Base-by-base conservation (phyloP, 2,113 vertebrate species). In the Gallinago media region DNA sequence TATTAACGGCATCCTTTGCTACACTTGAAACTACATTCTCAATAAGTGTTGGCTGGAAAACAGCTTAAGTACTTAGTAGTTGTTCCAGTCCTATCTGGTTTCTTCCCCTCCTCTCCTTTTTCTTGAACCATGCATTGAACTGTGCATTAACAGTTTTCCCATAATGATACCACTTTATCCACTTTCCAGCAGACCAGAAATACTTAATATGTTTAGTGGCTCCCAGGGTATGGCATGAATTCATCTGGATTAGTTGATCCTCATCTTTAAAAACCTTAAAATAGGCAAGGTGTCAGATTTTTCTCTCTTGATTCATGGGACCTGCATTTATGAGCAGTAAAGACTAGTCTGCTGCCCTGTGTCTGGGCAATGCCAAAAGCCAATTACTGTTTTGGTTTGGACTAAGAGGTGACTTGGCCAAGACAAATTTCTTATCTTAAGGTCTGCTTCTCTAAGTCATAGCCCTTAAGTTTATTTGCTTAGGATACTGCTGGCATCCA, bases 11-110 rank as follows among this genome's bases (percentile, higher is more conserved):
- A 76, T 95, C 66, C 63, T 50, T 83, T 89, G 46, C 74, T 70
- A 15, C 50, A 47, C 87, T 94, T 92, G 89, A 89, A 91, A 93
- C 91, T 59, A 42, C 49, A 74, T 95, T 91, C 87, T 85, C 70
- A 71, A 0, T 84, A 76, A 49, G 26, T 34, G 47, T 46, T 92
- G 79, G 38, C 96, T 81, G 83, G 56, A 89, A 84, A 92, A 59
- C 80, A 94, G 58, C 58, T 87, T 29, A 91, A 95, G 71, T 83
- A 56, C 42, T 94, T 71, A 5, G 27, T 63, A 32, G 26, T 76
- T 72, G 49, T 93, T 91, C 77, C 83, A 85, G 61, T 68, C 34
- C 46, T 70, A 18, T 80, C 81, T 88, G 68, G 21, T 90, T 94
- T 91, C 63, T 70, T 40, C 23, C 18, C 32, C 19, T 77, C 10